Base-by-base conservation (phyloP, 92 coral and sea anemone species). In the Bergia puertoricense region DNA sequence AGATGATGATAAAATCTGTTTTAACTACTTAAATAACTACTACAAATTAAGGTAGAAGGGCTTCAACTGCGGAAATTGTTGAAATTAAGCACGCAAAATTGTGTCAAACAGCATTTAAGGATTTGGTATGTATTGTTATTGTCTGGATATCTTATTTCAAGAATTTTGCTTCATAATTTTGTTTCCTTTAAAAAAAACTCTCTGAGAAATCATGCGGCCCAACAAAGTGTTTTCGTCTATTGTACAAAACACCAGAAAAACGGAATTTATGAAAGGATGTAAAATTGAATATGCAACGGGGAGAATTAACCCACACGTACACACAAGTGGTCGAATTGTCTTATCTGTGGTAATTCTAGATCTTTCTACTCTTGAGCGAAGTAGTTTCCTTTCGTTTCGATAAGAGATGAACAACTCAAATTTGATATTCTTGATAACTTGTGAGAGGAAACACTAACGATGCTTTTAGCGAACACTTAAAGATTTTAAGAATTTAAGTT, bases 391-490 rank as follows among this genome's bases (percentile, higher is more conserved):
- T 67, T 82, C 68, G 36, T 82, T 18, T 67, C 75, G 14, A 59
- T 45, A 82, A 82, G 22, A 59, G 65, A 23, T 43, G 37, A 67
- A 73, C 16, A 68, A 69, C 59, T 67, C 30, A 43, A 82, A 44
- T 44, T 41, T 82, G 86, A 82, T 82, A 82, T 43, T 82, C 22
- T 66, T 22, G 86, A 82, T 82, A 82, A 82, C 11, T 42, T 82
- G 42, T 45, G 46, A 67, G 72, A 45, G 76, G 77, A 82, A 42
- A 74, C 62, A 59, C 56, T 82, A 82, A 82, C 77, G 69, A 82
- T 66, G 85, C 85, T 81, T 68, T 82, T 82, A 82, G 41, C 76
- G 86, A 82, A 68, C 86, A 82, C 86, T 82, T 82, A 68, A 66
- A 41, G 56, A 6, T 68, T 82, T 82, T 22, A 82, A 43, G 76